A percentile compares a stretch with the other conserved stretches of the same genome.
Conservation (phyloP, 2,113 vertebrate genomes). For the Podiceps cristatus region DNA sequence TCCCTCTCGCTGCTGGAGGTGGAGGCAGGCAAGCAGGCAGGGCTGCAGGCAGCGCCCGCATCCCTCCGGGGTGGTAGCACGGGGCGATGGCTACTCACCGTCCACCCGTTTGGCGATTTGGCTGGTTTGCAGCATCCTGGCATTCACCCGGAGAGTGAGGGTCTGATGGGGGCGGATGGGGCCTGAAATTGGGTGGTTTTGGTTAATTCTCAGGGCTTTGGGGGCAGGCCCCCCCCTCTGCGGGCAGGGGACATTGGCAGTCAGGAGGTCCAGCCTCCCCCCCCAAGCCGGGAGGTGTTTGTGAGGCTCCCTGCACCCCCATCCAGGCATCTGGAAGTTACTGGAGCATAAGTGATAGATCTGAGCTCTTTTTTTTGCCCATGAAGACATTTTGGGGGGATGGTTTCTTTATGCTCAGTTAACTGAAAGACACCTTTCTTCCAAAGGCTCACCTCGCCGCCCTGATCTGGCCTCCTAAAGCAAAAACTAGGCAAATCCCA, state of each 20-base stretch:
- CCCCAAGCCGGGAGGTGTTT: fast-evolving
- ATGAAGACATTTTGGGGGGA: background rate
- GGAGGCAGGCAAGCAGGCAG: background rate
- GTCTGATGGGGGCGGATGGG: fast-evolving
- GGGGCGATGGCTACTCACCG: fast-evolving
- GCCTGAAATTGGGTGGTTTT: fast-evolving
- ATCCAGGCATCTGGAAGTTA: background rate
- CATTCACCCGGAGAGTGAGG: fast-evolving
- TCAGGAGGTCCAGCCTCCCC: background rate
- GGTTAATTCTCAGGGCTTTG: background rate
- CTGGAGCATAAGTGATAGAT: background rate
- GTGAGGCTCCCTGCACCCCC: background rate
- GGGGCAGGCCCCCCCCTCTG: background rate
- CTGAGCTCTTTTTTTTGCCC: background rate
- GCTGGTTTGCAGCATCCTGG: background rate
- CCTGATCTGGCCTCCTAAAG: fast-evolving
- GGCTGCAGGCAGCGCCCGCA: background rate
- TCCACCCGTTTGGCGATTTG: fast-evolving
- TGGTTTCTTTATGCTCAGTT: background rate
- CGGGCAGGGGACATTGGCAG: background rate
- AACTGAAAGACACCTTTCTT: background rate
- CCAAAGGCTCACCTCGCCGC: fast-evolving
- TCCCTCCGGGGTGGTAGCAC: fast-evolving
- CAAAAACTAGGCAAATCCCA: background rate
- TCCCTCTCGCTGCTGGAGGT: background rate